Conservation (phyloP, 2,113 vertebrate genomes). For the Toxostoma redivivum region DNA sequence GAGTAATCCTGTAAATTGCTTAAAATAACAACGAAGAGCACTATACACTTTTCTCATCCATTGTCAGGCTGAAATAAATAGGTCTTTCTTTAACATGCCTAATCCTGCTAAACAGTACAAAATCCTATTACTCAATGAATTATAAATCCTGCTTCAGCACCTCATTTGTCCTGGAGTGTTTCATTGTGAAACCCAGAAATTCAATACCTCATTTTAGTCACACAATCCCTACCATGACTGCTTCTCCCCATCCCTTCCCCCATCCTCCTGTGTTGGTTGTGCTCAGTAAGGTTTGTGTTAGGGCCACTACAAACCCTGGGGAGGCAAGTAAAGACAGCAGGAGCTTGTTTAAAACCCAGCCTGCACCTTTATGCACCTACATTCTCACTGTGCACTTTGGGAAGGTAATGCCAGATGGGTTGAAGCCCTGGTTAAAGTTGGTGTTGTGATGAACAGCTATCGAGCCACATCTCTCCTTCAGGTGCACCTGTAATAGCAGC, state of each 20-base stretch:
- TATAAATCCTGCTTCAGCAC: slow-evolving; percentile 77
- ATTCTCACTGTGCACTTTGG: not conserved
- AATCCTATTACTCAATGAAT: slow-evolving; percentile 87
- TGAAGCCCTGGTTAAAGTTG: not conserved
- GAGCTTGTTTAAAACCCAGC: not conserved
- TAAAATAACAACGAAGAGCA: slow-evolving; percentile 62
- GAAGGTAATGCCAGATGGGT: not conserved
- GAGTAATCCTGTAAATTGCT: slow-evolving; percentile 70
- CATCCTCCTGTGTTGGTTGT: not conserved
- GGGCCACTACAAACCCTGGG: not conserved
- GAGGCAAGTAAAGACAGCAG: not conserved
- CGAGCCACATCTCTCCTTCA: not conserved
- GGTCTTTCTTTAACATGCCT: slow-evolving; percentile 81
- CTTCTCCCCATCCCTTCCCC: not conserved
- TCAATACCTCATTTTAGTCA: slow-evolving; percentile 57
- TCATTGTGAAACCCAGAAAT: slow-evolving; percentile 55
- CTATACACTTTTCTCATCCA: slow-evolving; percentile 66
- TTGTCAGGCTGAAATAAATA: slow-evolving; percentile 79
- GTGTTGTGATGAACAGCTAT: not conserved
- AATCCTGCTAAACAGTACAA: slow-evolving; percentile 86
- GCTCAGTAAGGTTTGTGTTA: not conserved
- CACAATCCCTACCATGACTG: not conserved
- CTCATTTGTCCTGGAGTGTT: slow-evolving; percentile 65
- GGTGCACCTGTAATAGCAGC: not conserved
- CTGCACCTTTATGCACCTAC: not conserved